Base-by-base conservation (phyloP, 2,113 vertebrate species). In the Lynx canadensis region DNA sequence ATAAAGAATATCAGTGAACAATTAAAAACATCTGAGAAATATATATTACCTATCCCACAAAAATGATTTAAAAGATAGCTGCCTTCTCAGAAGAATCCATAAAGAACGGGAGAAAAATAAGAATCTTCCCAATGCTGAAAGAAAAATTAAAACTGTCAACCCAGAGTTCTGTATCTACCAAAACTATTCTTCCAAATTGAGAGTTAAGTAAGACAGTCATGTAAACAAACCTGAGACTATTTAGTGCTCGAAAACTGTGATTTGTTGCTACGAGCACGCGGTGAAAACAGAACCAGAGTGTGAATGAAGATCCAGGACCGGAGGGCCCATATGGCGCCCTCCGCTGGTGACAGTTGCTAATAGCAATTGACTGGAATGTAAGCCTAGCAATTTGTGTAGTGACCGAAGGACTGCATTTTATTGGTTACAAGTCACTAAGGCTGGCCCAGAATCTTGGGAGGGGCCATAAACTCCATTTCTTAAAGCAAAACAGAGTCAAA, bases 211-310 rank as follows among this genome's bases (percentile, higher is more conserved):
- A 89, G 33, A 69, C 23, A 57, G 14, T 2, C 29, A 80, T 12
- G 45, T 45, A 91, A 85, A 74, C 19, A 48, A 89, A 96, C 92
- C 66, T 91, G 60, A 73, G 14, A 45, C 7, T 76, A 57, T 69
- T 23, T 91, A 52, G 16, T n/a, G 10, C 52, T 68, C 9, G 33
- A 73, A 55, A 85, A 60, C 18, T 81, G 18, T 23, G 85, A 95
- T 68, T 55, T 1, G 1, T 33, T 7, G 4, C 14, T 63, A 76
- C 3, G 1, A 0, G 14, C 50, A 13, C 0, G 4, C 1, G 9
- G 27, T 19, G 18, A 31, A 82, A 60, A 69, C 9, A 23, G 11
- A 82, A 68, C 16, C 18, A 41, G 2, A 0, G 5, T 52, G 12
- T 1, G 3, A 21, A 16, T 3, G 25, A 27, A 73, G 41, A 41